Percentiles rank a stretch among this genome's conserved stretches.
These are phyloP conservation scores for Mormoops blainvillei DNA, from an alignment of 2,113 vertebrate genomes.

Conservation along the genomic window DNA sequence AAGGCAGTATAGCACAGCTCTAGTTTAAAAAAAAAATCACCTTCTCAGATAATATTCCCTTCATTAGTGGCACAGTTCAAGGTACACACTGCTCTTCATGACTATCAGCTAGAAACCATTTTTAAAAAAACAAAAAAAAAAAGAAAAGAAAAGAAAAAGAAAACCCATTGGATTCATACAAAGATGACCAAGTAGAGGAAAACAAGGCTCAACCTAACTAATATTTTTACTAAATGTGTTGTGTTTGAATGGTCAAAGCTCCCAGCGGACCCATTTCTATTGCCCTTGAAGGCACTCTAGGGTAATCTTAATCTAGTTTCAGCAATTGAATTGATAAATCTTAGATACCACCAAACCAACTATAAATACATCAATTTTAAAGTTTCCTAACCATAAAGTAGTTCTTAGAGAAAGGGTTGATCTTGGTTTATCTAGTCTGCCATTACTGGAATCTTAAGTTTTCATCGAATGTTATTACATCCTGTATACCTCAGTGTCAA, in stretches of 20 bases:
- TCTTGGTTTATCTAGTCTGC: not conserved
- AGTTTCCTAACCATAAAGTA: not conserved
- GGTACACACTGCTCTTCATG: constrained; percentile 72
- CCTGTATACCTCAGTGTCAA: not conserved
- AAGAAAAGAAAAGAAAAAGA: not conserved
- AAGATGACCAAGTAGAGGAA: constrained; percentile 67
- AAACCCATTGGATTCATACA: constrained; percentile 50
- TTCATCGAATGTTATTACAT: not conserved
- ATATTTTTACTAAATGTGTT: constrained; percentile 58
- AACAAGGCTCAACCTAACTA: constrained; percentile 65
- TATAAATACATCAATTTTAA: not conserved
- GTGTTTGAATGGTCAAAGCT: constrained; percentile 47
- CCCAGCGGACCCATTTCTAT: not conserved
- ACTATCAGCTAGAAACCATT: constrained; percentile 78
- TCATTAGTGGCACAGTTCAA: constrained; percentile 60
- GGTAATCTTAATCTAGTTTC: not conserved
- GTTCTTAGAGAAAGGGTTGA: not conserved
- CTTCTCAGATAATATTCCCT: constrained; percentile 60
- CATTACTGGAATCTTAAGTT: not conserved
- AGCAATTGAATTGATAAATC: not conserved
- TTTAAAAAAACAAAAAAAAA: not conserved
- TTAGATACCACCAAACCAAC: not conserved
- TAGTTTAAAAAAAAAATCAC: constrained; percentile 74
- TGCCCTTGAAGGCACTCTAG: not conserved
- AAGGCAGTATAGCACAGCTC: constrained; percentile 73